phyloP scores from a whole-genome alignment of 2,113 vertebrate species.

The Chlorodrepanis virens region DNA sequence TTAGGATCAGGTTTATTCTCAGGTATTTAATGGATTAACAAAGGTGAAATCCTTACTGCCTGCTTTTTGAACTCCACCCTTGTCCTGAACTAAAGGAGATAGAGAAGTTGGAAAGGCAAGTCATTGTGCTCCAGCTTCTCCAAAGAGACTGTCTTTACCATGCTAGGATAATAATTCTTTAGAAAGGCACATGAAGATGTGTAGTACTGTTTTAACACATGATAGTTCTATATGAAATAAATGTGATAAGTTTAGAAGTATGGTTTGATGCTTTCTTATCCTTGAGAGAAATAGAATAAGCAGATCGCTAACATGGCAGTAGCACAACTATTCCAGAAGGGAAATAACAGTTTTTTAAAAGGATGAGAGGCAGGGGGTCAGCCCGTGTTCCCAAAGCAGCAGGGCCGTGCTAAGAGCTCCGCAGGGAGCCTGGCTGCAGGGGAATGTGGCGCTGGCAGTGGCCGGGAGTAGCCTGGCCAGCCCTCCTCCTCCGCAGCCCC shows the following conservation, averaged over 20 bases:
- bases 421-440: background rate
- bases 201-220: background rate
- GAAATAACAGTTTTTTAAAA: background rate
- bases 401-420: background rate
- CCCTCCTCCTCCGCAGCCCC: background rate
- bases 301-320: background rate
- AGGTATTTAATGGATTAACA: constrained; percentile 29
- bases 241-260: constrained; percentile 10
- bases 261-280: background rate
- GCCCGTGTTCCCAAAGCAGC: background rate
- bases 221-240: background rate
- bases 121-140: background rate
- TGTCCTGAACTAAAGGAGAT: background rate
- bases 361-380: background rate
- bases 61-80: background rate
- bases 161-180: background rate
- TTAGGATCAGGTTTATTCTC: constrained; percentile 50
- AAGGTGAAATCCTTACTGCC: background rate
- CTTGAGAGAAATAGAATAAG: background rate
- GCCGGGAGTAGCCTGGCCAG: background rate
- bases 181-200: background rate
- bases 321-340: background rate
- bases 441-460: background rate
- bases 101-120: background rate
- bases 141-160: background rate